Evolutionary conservation across 1,140 invertebrate species (phyloP).

Genomic region (Nephotettix cincticeps): DNA sequence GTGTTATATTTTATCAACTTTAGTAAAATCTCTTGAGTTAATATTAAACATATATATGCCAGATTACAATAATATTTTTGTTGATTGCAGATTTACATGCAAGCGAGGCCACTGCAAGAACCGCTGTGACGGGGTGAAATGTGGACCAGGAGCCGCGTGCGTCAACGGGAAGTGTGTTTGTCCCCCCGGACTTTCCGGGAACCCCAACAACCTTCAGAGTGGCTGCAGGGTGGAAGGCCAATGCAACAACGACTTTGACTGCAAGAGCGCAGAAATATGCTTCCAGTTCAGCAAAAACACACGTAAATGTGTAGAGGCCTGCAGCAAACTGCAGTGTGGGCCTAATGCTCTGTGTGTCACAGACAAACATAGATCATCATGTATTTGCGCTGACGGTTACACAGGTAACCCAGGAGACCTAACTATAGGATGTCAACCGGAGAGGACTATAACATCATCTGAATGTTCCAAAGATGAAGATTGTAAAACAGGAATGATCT

Average conservation of each 20-base stretch:
- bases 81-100: slow-evolving; percentile 57
- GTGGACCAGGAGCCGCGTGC: slow-evolving; percentile 79
- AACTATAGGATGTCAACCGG: slow-evolving; percentile 69
- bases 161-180: slow-evolving; percentile 77
- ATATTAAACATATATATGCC: too few relatives aligned
- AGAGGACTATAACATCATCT: slow-evolving; percentile 51
- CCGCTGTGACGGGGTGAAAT: slow-evolving; percentile 68
- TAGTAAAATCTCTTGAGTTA: too few relatives aligned
- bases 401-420: slow-evolving; percentile 77
- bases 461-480: slow-evolving; percentile 69
- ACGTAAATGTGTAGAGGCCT: slow-evolving; percentile 82
- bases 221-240: slow-evolving; percentile 71
- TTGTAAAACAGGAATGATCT: slow-evolving; percentile 62
- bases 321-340: slow-evolving; percentile 83
- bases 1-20: too few relatives aligned
- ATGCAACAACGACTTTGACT: slow-evolving; percentile 77
- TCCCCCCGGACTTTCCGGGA: slow-evolving; percentile 72
- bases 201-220: slow-evolving; percentile 63
- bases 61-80: too few relatives aligned
- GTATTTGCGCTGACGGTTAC: slow-evolving; percentile 79
- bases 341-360: slow-evolving; percentile 85
- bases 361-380: slow-evolving; percentile 78
- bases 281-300: slow-evolving; percentile 74
- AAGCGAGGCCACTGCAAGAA: slow-evolving; percentile 68
- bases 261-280: slow-evolving; percentile 78